Base-by-base conservation (phyloP, 1,140 invertebrate genomes). In the Drosophila yakuba region DNA sequence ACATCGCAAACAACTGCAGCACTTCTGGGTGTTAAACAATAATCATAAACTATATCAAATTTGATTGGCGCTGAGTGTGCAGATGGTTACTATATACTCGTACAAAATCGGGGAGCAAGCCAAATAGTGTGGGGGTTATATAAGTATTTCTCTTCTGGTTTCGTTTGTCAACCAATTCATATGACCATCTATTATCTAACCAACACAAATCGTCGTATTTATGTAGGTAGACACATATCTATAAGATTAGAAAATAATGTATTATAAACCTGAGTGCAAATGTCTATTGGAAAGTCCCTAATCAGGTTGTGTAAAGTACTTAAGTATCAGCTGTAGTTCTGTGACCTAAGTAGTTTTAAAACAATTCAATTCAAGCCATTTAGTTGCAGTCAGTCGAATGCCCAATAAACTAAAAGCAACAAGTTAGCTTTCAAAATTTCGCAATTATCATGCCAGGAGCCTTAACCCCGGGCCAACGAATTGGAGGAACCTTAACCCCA, bases 11-110 rank as follows among this genome's bases (percentile, higher is more conserved):
- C 61, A 60, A 52, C 47, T 55, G 52, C 43, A 39, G 39, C 44
- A 8, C 45, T 62, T 60, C 51, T 17, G 54, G 52, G 54, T 43
- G 54, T 52, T 75, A 85, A 76, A 89, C 75, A 89, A 88, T 86
- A 82, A 88, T 85, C 74, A 81, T 88, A 88, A 88, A 88, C 59
- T 80, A 72, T 76, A 78, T 74, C 50, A 55, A 78, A 86, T 79
- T 86, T 86, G 82, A 86, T 86, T 86, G 82, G 69, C 82, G 82
- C 81, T 82, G 82, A 86, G 82, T 86, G 78, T 58, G 60, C 72
- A 63, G 56, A 69, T 68, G 35, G 51, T 68, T 47, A 23, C 25
- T 50, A 25, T 50, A 47, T n/a, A 36, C n/a, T 17, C 23, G 23
- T 25, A 69, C 28, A 17, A 32, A 69, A 41, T 28, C 44, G 39